phyloP scores from a whole-genome alignment of 2,113 vertebrate genomes.

The Progne subis region DNA sequence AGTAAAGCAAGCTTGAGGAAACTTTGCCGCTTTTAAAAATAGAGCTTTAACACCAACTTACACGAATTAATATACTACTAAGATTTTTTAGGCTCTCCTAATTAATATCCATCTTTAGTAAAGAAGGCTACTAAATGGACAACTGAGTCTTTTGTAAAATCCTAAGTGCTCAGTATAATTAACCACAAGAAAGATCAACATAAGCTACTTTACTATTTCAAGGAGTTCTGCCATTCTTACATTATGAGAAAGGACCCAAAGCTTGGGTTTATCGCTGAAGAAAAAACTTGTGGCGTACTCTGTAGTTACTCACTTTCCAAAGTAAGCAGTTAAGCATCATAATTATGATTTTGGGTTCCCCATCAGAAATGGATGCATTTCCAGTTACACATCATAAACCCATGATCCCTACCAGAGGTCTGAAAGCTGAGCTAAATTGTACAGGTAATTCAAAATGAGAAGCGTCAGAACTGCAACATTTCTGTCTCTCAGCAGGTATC shows the following conservation, averaged over 20 bases:
- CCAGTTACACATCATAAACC: not conserved
- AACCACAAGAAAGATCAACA: not conserved
- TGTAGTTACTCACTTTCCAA: not conserved
- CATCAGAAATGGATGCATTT: not conserved
- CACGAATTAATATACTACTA: not conserved
- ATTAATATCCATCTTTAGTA: not conserved
- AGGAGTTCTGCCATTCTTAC: not conserved
- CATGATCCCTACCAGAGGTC: not conserved
- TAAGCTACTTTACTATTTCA: not conserved
- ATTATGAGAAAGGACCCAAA: not conserved
- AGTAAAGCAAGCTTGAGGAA: not conserved
- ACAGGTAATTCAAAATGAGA: not conserved
- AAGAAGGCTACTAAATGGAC: not conserved
- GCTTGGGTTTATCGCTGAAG: not conserved
- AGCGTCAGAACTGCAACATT: not conserved
- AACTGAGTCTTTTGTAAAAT: not conserved
- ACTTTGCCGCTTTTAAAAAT: not conserved
- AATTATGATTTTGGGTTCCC: not conserved
- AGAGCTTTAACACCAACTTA: not conserved
- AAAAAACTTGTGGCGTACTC: not conserved
- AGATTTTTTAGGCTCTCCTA: not conserved
- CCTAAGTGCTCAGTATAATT: not conserved
- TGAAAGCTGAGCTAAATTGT: not conserved
- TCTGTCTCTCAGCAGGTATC: not conserved
- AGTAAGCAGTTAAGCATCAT: not conserved